Evolutionary conservation across 2,797 vertebrate species (phyloP), one percentile per base, ranked within the genome.

Genomic region (Sphenopsis melanotis): DNA sequence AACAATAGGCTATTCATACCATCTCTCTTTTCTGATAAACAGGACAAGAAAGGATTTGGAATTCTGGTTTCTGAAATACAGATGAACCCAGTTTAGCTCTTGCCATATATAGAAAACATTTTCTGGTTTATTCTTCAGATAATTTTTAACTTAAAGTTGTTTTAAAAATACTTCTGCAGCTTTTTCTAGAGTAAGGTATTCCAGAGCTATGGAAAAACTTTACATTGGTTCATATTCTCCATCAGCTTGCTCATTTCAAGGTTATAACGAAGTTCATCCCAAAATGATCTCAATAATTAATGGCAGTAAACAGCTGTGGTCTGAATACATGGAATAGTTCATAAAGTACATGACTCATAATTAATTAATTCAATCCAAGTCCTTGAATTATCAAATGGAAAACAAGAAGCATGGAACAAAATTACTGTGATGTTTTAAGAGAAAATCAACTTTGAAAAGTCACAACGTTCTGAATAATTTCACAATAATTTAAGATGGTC

Each of bases 1-100:
- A 97, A 97, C 98, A 97, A 96, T 86, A 96, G 96, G 94, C 96
- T 83, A 97, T 95, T 95, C 95, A 97, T 75, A 76, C 63, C 53
- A 97, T 78, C 80, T 95, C 87, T 89, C 41, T 93, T 69, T 95
- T 91, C 79, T 78, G 68, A 89, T 89, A 95, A 96, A 95, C 87
- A 87, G 60, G 39, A 19, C 50, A 89, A 94, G 46, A 93, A 95
- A 41, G 1, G 1, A 52, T 72, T 63, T 88, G 36, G n/a, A 78
- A 82, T 90, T 94, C 46, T 76, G 24, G 0, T 66, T 82, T 87
- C 80, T 80, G 46, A 89, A 92, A 85, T 87, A 90, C 30, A 82
- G 53, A 95, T 77, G 37, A 94, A 74, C 22, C 16, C 6, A 0
- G 27, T 88, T 87, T 66, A 74, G 60, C 64, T 94, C 64, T 80